Conservation (phyloP, 2,113 vertebrate species). For the Lasiurus borealis region DNA sequence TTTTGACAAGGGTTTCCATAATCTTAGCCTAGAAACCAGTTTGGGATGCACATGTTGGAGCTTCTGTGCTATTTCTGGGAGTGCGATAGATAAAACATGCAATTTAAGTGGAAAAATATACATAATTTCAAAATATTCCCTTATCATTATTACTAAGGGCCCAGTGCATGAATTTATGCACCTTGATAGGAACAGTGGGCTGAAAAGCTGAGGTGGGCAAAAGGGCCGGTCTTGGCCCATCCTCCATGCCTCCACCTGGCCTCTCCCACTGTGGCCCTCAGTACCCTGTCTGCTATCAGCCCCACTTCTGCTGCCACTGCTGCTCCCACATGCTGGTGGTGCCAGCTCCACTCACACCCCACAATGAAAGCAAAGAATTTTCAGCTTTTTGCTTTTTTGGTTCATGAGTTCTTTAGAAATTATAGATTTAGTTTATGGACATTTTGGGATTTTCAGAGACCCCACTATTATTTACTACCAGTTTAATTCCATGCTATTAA, state of each 20-base stretch:
- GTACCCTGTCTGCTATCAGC: too few relatives aligned
- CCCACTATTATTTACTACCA: background rate
- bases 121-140: background rate
- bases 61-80: slow-evolving; percentile 83
- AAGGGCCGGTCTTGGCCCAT: too few relatives aligned
- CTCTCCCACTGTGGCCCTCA: accelerated
- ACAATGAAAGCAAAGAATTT: too few relatives aligned
- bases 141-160: background rate
- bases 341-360: too few relatives aligned
- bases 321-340: too few relatives aligned
- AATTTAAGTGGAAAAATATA: slow-evolving; percentile 83
- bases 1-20: slow-evolving; percentile 82
- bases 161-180: too few relatives aligned
- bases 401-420: background rate
- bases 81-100: slow-evolving; percentile 88
- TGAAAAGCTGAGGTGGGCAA: too few relatives aligned
- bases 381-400: background rate
- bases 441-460: background rate
- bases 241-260: too few relatives aligned
- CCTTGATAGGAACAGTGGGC: too few relatives aligned
- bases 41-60: slow-evolving; percentile 84
- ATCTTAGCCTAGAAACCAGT: slow-evolving; percentile 81
- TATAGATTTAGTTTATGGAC: background rate
- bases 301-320: too few relatives aligned
- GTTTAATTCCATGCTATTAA: background rate